phyloP scores from a whole-genome alignment of 2,888 invertebrate genomes.

The Tipula confusa region DNA sequence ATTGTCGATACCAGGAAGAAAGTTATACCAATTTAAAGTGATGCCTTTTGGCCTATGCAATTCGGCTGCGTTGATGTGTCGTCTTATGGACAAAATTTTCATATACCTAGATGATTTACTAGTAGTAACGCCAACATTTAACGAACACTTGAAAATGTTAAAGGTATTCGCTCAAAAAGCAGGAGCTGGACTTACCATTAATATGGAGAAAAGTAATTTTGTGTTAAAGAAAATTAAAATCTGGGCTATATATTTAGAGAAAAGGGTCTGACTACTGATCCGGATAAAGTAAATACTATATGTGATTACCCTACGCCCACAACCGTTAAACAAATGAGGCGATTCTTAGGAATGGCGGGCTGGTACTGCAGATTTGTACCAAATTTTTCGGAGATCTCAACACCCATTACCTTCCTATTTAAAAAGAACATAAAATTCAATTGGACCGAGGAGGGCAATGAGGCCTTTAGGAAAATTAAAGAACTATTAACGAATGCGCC shows the following conservation, averaged over 20 bases:
- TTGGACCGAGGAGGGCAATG: too few relatives aligned
- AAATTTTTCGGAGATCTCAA: neutral
- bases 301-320: neutral
- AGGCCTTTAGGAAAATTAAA: too few relatives aligned
- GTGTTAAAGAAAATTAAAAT: neutral
- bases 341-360: slow-evolving; percentile 20
- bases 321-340: neutral
- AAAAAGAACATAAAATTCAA: too few relatives aligned
- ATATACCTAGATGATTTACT: slow-evolving; percentile 33
- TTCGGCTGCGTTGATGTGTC: too few relatives aligned
- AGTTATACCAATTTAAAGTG: too few relatives aligned
- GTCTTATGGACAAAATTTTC: slow-evolving; percentile 32
- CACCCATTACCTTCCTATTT: neutral
- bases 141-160: slow-evolving; percentile 26
- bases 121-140: neutral
- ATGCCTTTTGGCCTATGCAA: too few relatives aligned
- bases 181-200: slow-evolving; percentile 29
- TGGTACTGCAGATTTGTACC: slow-evolving; percentile 4
- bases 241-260: slow-evolving; percentile 32
- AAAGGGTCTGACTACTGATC: slow-evolving; percentile 26
- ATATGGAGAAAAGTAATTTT: slow-evolving; percentile 28
- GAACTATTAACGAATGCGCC: too few relatives aligned
- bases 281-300: neutral
- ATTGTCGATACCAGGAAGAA: too few relatives aligned
- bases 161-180: neutral